Evolutionary conservation across 2,888 invertebrate species (phyloP), one percentile per base, ranked within the genome.

Genomic region (Trissoscelio sp.): DNA sequence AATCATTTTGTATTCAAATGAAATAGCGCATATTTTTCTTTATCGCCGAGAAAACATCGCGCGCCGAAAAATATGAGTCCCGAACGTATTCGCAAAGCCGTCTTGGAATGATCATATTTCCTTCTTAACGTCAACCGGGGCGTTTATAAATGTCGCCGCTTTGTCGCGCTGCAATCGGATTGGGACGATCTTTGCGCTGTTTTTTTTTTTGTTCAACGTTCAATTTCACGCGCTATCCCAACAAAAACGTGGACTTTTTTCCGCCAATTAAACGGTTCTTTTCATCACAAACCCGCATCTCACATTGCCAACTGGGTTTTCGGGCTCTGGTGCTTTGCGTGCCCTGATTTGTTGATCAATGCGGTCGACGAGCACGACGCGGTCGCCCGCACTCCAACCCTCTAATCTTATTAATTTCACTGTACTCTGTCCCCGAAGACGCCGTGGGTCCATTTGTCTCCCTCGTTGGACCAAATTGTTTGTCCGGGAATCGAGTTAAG

Each of bases 311-410:
- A n/a, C n/a, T n/a, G n/a, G n/a, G n/a, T n/a, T n/a, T n/a, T n/a
- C n/a, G n/a, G n/a, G n/a, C n/a, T n/a, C n/a, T 31, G 46, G 51
- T 11, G 16, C 57, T 69, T 55, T 57, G 58, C 51, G 16, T 51
- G 24, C 42, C 58, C 66, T 83, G 86, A 87, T 87, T 86, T 86
- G 86, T 88, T 85, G 87, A 87, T 87, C 85, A 84, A 85, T 84
- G 85, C 83, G 83, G 84, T 82, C 83, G 85, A 83, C 85, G 83
- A 81, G 48, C 70, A 83, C 83, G 82, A 79, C 83, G 84, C 84
- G 79, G 85, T 82, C 83, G 73, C 79, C 79, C 78, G 81, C 66
- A 78, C 44, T 16, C 51, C n/a, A 64, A 51, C 31, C 20, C 28
- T 62, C 42, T 73, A 64, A 55, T 62, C 34, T 24, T 53, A 60